These are phyloP conservation scores for Muntiacus reevesi DNA, from an alignment of 2,113 vertebrate species.

Conservation along the genomic window DNA sequence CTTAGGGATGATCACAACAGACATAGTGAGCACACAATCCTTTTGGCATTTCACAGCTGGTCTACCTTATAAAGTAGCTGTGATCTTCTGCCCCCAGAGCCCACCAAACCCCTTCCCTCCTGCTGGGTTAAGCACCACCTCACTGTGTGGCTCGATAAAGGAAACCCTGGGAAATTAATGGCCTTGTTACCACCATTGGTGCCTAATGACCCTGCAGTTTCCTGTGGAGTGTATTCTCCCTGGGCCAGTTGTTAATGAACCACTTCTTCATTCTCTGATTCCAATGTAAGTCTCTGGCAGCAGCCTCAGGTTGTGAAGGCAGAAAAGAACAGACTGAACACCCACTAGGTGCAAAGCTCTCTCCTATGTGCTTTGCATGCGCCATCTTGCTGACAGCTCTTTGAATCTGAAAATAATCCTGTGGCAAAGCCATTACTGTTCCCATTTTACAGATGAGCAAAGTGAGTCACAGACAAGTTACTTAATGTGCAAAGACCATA, in stretches of 20 bases:
- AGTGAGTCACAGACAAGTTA: background rate
- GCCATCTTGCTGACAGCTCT: background rate
- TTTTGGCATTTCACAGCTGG: slow-evolving; percentile 27
- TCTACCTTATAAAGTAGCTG: slow-evolving; percentile 53
- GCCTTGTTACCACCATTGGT: slow-evolving; percentile 66
- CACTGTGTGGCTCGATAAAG: slow-evolving; percentile 54
- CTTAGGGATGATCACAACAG: background rate
- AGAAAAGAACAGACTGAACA: background rate
- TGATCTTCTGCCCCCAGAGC: slow-evolving; percentile 30
- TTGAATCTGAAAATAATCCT: background rate
- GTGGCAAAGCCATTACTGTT: background rate
- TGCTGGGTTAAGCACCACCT: slow-evolving; percentile 60
- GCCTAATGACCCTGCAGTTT: slow-evolving; percentile 66
- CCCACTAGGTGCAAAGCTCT: background rate
- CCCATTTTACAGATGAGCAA: slow-evolving; percentile 51
- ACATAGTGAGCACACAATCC: background rate
- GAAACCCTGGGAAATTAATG: slow-evolving; percentile 65
- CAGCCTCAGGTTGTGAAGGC: background rate
- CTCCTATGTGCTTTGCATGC: background rate
- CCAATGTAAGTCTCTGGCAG: slow-evolving; percentile 1
- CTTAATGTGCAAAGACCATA: background rate
- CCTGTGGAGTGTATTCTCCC: slow-evolving; percentile 57
- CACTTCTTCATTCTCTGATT: slow-evolving; percentile 51
- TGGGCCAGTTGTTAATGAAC: slow-evolving; percentile 63
- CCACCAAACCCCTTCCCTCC: slow-evolving; percentile 34